Percentiles rank a stretch among this genome's conserved stretches.
phyloP scores from a whole-genome alignment of 2,797 vertebrate species.

The Otolemur crassicaudatus region DNA sequence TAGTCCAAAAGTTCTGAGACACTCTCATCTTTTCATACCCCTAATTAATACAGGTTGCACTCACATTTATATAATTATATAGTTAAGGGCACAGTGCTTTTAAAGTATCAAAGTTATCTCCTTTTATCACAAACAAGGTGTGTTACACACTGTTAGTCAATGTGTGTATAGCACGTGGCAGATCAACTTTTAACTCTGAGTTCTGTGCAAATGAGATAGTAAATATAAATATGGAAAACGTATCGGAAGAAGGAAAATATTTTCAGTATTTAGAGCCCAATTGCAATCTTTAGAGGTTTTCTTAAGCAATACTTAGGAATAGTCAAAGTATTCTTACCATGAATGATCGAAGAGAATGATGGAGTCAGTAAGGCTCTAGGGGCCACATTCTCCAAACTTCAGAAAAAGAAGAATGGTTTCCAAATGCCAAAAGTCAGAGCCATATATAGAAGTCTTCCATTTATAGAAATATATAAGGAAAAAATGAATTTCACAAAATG shows the following conservation, averaged over 20 bases:
- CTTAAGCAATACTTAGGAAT: conserved; percentile 3
- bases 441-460: conserved; percentile 21
- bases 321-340: conserved; percentile 21
- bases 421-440: not conserved
- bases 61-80: conserved; percentile 8
- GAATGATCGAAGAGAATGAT: conserved; percentile 14
- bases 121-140: not conserved
- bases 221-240: conserved; percentile 1
- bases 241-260: not conserved
- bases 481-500: conserved; percentile 53
- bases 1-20: conserved; percentile 45
- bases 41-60: conserved; percentile 42
- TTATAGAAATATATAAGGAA: not conserved
- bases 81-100: conserved; percentile 2
- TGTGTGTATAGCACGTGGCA: not conserved
- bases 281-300: conserved; percentile 31
- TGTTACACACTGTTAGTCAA: not conserved
- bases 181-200: not conserved
- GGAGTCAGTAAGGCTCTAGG: not conserved
- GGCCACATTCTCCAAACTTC: not conserved
- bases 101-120: conserved; percentile 45
- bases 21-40: not conserved
- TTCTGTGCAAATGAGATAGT: not conserved
- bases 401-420: not conserved
- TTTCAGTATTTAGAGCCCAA: not conserved